Percentiles rank a stretch among this genome's conserved stretches.
Evolutionary conservation across 2,888 invertebrate species (phyloP).

Genomic region (Chrysolina oricalcia): DNA sequence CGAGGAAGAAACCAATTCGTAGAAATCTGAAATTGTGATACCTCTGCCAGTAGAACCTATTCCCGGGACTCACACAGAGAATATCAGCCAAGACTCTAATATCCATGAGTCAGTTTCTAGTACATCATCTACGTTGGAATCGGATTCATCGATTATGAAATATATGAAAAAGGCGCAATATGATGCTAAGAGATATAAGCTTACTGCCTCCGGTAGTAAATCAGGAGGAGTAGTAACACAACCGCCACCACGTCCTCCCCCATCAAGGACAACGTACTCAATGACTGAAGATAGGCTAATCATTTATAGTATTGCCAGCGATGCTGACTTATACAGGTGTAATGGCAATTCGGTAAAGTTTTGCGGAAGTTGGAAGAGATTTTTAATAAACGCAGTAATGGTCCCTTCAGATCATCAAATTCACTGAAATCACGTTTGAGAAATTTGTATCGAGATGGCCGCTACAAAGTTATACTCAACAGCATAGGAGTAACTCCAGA

Average conservation of each 20-base stretch:
- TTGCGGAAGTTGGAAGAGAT: no score
- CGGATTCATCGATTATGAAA: no score
- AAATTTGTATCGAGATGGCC: background rate
- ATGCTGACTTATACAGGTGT: background rate
- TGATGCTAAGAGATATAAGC: background rate
- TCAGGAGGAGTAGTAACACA: background rate
- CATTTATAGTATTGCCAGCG: no score
- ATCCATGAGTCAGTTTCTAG: background rate
- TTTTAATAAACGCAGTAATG: background rate
- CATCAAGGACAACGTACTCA: no score
- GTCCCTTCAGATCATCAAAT: background rate
- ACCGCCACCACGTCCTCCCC: no score
- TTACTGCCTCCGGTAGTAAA: background rate
- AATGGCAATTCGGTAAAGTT: no score
- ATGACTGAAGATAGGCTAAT: no score
- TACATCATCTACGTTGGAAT: no score
- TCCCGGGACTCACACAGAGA: background rate
- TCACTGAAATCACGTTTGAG: slow-evolving; percentile 2
- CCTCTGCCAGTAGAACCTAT: background rate
- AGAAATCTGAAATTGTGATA: background rate
- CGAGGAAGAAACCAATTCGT: background rate
- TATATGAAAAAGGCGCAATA: no score
- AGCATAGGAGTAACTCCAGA: background rate
- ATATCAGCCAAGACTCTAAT: background rate
- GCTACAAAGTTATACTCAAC: background rate